Base-by-base conservation (phyloP, 2,113 vertebrate genomes). In the Ardeotis arabs region DNA sequence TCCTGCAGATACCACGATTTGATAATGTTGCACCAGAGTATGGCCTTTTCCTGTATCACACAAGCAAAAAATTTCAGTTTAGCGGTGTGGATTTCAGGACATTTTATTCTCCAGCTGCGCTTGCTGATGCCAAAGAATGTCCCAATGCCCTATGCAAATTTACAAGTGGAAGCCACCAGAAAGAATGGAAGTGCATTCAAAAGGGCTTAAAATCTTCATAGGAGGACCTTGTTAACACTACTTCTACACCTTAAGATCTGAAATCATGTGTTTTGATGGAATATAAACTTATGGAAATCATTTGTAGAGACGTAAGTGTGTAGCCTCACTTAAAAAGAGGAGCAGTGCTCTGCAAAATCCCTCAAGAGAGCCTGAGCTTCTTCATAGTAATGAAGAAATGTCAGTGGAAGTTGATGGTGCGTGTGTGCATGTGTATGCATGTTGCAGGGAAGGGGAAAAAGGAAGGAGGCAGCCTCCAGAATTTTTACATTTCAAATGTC, bases 371-470 rank as follows among this genome's bases (percentile, higher is more conserved):
- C 52, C 87, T 28, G 47, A 89, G 91, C 66, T 95, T 95, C 96
- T 95, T 97, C 97, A 97, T 92, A 95, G 96, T 96, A 98, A 97
- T 97, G 97, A 97, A 97, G 95, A 97, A 97, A 93, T 96, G 96
- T 97, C 98, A 97, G 92, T 97, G 95, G 80, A 96, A 96, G 97
- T 93, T 97, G 97, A 98, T 97, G 95, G 95, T 95, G 95, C 79
- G 10, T 97, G 95, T 90, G 83, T 89, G 94, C 93, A 88, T 95
- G 97, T 96, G 90, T 96, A 93, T 93, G 94, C 91, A 97, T 96
- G 94, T 92, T 89, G 77, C 55, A 82, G 50, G 75, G 82, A 96
- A 89, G 53, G 18, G 55, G 62, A 94, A 60, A 96, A 95, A 97
- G 75, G 80, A 95, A 66, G 66, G 69, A 94, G 77, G 53, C 87